Conservation (phyloP, 2,888 invertebrate species). For the Lissonota sp. region DNA sequence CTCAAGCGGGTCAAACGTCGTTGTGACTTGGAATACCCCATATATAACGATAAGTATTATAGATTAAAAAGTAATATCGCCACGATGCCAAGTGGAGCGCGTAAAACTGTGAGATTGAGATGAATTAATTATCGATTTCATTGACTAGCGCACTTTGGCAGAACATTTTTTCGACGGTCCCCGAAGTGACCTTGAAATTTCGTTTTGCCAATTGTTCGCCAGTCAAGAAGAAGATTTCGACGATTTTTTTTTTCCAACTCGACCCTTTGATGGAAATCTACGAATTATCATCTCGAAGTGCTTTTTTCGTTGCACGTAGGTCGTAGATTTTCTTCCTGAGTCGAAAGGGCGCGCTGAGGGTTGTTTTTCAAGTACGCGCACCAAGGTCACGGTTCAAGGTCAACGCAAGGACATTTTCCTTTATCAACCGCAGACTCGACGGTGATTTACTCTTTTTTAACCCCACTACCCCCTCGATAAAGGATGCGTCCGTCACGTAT, state of each 20-base stretch:
- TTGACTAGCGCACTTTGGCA: slow-evolving; percentile 16
- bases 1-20: no score
- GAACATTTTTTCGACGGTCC: slow-evolving; percentile 17
- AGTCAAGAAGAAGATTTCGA: no score
- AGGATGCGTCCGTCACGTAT: slow-evolving; percentile 28
- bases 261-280: background rate
- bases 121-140: slow-evolving; percentile 33
- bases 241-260: background rate
- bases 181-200: slow-evolving; percentile 33
- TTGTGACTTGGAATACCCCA: no score
- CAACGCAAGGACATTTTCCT: background rate
- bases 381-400: slow-evolving; percentile 19
- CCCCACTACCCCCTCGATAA: slow-evolving; percentile 16
- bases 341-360: background rate
- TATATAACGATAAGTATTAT: slow-evolving; percentile 2
- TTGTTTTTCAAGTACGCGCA: background rate
- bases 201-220: background rate
- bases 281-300: background rate
- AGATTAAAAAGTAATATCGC: slow-evolving; percentile 24
- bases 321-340: background rate
- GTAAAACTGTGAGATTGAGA: slow-evolving; percentile 19
- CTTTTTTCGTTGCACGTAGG: background rate
- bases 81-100: slow-evolving; percentile 34
- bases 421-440: slow-evolving; percentile 5
- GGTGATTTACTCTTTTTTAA: slow-evolving; percentile 16